A percentile compares a stretch with the other conserved stretches of the same genome.
phyloP scores from a whole-genome alignment of 2,888 invertebrate genomes.

The Glaucopsyche alexis region DNA sequence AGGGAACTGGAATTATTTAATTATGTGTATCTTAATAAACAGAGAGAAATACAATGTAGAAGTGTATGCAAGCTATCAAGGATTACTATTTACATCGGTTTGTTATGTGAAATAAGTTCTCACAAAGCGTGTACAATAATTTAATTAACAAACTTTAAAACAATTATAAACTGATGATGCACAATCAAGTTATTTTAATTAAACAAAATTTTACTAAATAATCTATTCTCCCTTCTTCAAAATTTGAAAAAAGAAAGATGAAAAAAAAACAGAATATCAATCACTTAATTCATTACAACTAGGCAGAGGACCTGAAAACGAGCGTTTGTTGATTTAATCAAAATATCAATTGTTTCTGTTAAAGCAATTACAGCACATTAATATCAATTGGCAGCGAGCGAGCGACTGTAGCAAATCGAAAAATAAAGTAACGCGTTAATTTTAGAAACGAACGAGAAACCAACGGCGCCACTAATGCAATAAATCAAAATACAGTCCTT shows the following conservation, averaged over 20 bases:
- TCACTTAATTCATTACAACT: background rate
- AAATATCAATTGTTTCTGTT: constrained; percentile 20
- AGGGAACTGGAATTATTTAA: background rate
- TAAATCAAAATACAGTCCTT: constrained; percentile 50
- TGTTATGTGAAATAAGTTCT: background rate
- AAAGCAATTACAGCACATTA: constrained; percentile 38
- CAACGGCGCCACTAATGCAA: constrained; percentile 55
- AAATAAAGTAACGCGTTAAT: constrained; percentile 49
- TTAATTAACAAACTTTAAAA: too few relatives aligned
- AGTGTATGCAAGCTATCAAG: background rate
- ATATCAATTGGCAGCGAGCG: constrained; percentile 36
- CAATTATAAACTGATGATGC: too few relatives aligned
- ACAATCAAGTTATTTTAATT: too few relatives aligned
- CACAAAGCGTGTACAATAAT: too few relatives aligned
- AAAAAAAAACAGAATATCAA: background rate
- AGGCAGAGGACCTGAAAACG: background rate
- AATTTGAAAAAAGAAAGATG: background rate
- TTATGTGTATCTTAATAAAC: background rate
- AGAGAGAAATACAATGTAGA: background rate
- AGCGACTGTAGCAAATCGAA: constrained; percentile 41
- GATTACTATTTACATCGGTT: background rate
- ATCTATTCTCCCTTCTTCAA: too few relatives aligned
- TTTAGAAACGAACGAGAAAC: constrained; percentile 51
- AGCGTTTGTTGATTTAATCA: background rate
- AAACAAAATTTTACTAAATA: too few relatives aligned